Base-by-base conservation (phyloP, 2,888 invertebrate species). In the Teinopalpus imperialis region DNA sequence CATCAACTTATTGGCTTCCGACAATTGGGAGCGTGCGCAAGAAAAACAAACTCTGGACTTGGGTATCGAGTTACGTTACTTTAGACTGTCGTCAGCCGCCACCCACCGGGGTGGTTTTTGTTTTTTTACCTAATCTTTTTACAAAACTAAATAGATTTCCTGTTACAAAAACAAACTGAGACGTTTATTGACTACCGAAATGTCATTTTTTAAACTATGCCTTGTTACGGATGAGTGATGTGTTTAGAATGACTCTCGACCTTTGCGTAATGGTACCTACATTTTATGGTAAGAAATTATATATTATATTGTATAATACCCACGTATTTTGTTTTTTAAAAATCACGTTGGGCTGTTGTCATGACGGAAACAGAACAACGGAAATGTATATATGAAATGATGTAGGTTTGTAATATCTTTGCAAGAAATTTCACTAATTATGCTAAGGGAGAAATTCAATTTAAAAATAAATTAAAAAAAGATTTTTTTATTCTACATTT, bases 121-220 rank as follows among this genome's bases (percentile, higher is more conserved):
- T 64, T 87, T 83, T 85, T 87, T 83, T 81, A 77, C 65, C 50
- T 63, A 32, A 69, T 67, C 70, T 74, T 78, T 81, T 80, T 79
- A 80, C 65, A 60, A 70, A 74, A 74, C 80, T 73, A 77, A 78
- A 82, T 85, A 85, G 66, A 70, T 85, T 87, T 88, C 86, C 86
- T 83, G 86, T 78, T 82, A 82, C 75, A 87, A 87, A 86, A 85
- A 87, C 87, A 83, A 87, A 87, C 76, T 83, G 57, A 72, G 66
- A 70, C 74, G 71, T 81, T 85, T 86, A 87, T 88, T 77, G 81
- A 82, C 74, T 82, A 42, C 69, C 66, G 63, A 78, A 72, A 81
- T 77, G 72, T 74, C 63, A 61, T 67, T 78, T 77, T 71, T 47
- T 41, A 36, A 47, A 40, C 34, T 32, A 74, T 69, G 71, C 73